phyloP scores from a whole-genome alignment of 2,888 invertebrate species.

The Nomada ferruginata region DNA sequence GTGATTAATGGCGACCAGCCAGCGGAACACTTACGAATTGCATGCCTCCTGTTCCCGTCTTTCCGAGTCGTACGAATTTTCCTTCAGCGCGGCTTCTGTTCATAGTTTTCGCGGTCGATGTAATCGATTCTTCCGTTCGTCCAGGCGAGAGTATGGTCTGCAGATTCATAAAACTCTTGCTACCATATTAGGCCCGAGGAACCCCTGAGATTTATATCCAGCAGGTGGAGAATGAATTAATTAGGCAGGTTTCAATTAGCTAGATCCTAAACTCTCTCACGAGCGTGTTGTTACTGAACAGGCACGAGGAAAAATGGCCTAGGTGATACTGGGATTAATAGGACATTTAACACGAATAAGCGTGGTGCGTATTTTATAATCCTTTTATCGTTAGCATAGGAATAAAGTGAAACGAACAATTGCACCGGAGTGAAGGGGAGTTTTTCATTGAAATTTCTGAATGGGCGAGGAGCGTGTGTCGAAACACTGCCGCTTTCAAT shows the following conservation, averaged over 20 bases:
- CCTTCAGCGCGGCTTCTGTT: background rate
- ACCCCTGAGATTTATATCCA: no score
- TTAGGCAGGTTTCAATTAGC: no score
- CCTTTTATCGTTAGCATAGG: no score
- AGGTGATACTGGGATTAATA: no score
- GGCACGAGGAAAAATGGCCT: no score
- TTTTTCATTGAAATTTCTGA: background rate
- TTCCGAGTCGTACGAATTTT: background rate
- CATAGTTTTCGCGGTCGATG: background rate
- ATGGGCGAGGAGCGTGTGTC: background rate
- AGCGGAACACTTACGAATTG: conserved; percentile 35
- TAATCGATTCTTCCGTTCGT: background rate
- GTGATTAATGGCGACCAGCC: conserved; percentile 60
- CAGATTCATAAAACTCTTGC: background rate
- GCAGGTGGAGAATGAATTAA: no score
- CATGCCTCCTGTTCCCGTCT: background rate
- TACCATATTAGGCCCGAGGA: no score
- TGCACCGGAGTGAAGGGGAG: background rate
- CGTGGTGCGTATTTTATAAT: no score
- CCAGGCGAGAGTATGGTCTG: background rate
- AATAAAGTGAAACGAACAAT: background rate
- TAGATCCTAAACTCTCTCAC: no score
- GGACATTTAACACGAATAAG: no score
- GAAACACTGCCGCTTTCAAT: background rate
- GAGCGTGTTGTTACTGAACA: no score